Conservation (phyloP, 2,888 invertebrate species). For the Chrysopilus asiliformis region DNA sequence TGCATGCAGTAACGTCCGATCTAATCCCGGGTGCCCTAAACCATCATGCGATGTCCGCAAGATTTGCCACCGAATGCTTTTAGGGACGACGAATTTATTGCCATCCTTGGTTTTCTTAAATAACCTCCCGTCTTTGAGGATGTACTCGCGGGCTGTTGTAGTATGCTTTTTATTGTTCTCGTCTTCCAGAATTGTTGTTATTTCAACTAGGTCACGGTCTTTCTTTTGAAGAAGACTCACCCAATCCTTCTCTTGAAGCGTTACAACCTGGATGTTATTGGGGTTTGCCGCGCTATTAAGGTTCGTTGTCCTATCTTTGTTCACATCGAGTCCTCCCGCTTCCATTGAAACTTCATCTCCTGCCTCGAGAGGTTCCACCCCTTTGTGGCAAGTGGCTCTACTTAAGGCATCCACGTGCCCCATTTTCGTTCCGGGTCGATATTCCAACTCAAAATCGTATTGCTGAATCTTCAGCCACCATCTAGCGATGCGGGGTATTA, state of each 20-base stretch:
- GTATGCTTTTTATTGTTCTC: too few species aligned
- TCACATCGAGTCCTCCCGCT: slow-evolving; percentile 8
- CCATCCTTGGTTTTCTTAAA: slow-evolving; percentile 8
- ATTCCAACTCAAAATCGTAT: too few species aligned
- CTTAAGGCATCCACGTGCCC: slow-evolving; percentile 4
- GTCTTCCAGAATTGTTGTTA: not conserved
- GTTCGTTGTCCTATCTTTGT: slow-evolving; percentile 5
- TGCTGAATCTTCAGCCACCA: too few species aligned
- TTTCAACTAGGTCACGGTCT: slow-evolving; percentile 8
- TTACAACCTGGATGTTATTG: too few species aligned
- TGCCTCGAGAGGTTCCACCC: slow-evolving; percentile 2
- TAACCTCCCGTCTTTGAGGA: slow-evolving; percentile 5
- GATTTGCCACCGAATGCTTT: slow-evolving; percentile 7
- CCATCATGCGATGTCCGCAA: not conserved
- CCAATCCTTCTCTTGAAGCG: too few species aligned
- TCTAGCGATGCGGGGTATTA: too few species aligned
- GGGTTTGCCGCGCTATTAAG: slow-evolving; percentile 9
- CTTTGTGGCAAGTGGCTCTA: too few species aligned
- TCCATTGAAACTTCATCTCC: slow-evolving; percentile 5
- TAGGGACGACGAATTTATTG: slow-evolving; percentile 8
- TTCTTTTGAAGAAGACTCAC: too few species aligned
- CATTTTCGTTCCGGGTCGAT: too few species aligned
- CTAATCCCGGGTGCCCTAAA: not conserved
- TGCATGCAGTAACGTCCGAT: not conserved
- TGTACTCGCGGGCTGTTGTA: too few species aligned